These are phyloP conservation scores for Megalurothrips usitatus DNA, from an alignment of 2,888 invertebrate genomes.

Conservation along the genomic window DNA sequence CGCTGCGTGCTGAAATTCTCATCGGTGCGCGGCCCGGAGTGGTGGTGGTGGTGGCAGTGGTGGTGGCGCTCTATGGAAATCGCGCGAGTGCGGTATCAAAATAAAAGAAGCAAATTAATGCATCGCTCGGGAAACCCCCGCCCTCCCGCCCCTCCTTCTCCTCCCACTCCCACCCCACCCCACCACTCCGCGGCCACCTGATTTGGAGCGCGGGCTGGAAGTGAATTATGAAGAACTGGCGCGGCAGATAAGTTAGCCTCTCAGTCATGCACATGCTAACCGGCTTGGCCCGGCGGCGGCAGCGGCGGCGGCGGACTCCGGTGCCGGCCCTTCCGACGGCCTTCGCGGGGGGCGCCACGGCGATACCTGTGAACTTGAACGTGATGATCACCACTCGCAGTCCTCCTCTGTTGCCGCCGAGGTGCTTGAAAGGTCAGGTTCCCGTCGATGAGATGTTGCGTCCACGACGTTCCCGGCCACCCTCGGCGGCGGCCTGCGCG, in stretches of 20 bases:
- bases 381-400: no score
- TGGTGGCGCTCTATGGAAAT: not conserved
- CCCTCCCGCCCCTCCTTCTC: not conserved
- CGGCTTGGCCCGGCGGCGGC: not conserved
- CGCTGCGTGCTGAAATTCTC: constrained; percentile 19
- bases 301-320: not conserved
- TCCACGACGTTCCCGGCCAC: no score
- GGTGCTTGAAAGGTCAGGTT: no score
- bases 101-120: constrained; percentile 21
- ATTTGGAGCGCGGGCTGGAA: not conserved
- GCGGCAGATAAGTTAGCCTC: not conserved
- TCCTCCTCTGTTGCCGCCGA: no score
- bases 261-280: not conserved
- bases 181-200: not conserved
- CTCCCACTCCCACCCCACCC: not conserved
- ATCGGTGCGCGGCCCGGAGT: constrained; percentile 8
- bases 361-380: not conserved
- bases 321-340: not conserved
- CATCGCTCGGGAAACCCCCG: not conserved
- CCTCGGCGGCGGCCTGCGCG: no score
- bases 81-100: not conserved
- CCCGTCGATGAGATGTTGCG: no score
- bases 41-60: no score
- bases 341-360: not conserved
- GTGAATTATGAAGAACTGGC: constrained; percentile 15